phyloP scores from a whole-genome alignment of 2,888 invertebrate genomes.

The Willowsia nigromaculata region DNA sequence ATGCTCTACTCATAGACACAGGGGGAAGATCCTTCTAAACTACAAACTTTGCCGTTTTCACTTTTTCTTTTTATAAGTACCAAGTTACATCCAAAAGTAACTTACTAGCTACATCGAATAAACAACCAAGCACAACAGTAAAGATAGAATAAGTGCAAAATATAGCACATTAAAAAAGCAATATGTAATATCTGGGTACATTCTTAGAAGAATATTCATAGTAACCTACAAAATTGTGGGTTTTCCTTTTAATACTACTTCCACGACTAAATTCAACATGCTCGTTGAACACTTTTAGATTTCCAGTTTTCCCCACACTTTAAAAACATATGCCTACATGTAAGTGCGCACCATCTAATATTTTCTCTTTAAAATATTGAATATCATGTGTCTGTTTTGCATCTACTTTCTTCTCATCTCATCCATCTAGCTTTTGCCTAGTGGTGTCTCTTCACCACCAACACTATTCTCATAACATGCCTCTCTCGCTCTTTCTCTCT shows the following conservation, averaged over 20 bases:
- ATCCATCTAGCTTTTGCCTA: not conserved
- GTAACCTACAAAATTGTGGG: too few relatives aligned
- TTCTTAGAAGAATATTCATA: too few relatives aligned
- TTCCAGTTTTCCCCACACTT: not conserved
- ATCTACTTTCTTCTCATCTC: constrained; percentile 2
- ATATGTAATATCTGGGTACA: too few relatives aligned
- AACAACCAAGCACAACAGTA: not conserved
- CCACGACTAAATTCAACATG: too few relatives aligned
- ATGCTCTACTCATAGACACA: not conserved
- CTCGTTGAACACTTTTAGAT: too few relatives aligned
- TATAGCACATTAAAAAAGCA: not conserved
- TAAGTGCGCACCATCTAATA: not conserved
- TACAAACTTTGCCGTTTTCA: not conserved
- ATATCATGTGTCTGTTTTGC: constrained; percentile 1
- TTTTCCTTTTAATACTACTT: too few relatives aligned
- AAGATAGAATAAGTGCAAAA: not conserved
- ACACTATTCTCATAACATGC: not conserved
- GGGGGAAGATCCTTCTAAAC: not conserved
- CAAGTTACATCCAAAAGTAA: not conserved
- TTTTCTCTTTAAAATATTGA: constrained; percentile 12
- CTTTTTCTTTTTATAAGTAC: not conserved
- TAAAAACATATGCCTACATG: not conserved
- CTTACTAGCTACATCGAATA: not conserved
- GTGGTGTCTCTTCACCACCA: not conserved
- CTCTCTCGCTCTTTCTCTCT: too few relatives aligned